A percentile compares a stretch with the other conserved stretches of the same genome.
These are phyloP conservation scores for Trogon melanurus DNA, from an alignment of 2,113 vertebrate species.

Conservation along the genomic window DNA sequence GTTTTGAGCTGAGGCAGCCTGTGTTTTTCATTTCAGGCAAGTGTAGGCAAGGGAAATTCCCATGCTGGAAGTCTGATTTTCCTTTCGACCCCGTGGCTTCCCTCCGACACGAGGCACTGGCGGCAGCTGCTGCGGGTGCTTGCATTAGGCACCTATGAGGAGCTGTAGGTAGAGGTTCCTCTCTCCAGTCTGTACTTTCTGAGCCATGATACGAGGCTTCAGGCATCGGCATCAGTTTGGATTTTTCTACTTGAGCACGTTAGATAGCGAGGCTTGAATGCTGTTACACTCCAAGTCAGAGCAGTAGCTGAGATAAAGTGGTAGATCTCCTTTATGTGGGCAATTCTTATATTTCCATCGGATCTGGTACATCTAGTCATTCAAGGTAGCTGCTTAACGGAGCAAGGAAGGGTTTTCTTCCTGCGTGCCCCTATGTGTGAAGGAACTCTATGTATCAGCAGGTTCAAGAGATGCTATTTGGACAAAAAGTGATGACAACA, in stretches of 20 bases:
- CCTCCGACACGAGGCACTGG: background rate
- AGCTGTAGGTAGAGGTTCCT: background rate
- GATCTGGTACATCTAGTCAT: background rate
- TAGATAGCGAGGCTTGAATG: slow-evolving; percentile 7
- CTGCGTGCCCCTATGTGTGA: background rate
- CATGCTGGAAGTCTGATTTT: background rate
- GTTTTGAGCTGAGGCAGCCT: background rate
- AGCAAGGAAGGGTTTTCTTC: background rate
- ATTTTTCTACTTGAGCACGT: background rate
- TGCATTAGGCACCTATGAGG: background rate
- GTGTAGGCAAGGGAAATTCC: background rate
- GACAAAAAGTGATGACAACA: background rate
- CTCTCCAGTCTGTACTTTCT: background rate
- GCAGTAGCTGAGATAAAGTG: background rate
- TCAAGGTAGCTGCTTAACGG: background rate
- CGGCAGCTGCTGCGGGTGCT: background rate
- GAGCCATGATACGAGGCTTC: background rate
- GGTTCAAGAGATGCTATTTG: background rate
- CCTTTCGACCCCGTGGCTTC: background rate
- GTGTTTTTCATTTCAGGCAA: background rate
- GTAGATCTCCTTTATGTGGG: background rate
- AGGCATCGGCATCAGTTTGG: slow-evolving; percentile 2
- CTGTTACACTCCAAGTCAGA: background rate
- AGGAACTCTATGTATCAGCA: background rate
- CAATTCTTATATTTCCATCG: slow-evolving; percentile 4